Base-by-base conservation (phyloP, 2,797 vertebrate species). In the Australoheros facetus region DNA sequence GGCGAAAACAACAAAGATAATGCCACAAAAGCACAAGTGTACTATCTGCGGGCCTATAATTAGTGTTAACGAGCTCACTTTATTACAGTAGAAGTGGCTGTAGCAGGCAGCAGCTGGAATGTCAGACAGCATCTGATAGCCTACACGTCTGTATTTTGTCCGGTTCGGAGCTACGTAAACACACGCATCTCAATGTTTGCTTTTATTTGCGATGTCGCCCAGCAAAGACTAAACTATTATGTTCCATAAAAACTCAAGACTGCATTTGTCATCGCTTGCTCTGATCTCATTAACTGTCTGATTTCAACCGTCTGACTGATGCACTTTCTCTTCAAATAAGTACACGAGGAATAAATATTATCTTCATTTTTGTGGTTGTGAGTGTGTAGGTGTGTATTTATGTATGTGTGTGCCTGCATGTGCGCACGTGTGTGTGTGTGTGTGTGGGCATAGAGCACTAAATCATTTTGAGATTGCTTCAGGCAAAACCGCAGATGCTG, bases 391-490 rank as follows among this genome's bases (percentile, higher is more conserved):
- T 69, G 55, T 59, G 42, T 66, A 34, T 62, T 28, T 58, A 64
- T 57, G 37, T 11, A 10, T 10, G 37, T 54, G 21, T 56, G 72
- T 57, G 34, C 7, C 34, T 34, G 7, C 34, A 3, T 34, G 7
- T 34, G 34, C 7, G 8, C 34, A 9, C 8, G 34, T 34, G 8
- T 34, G 39, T 28, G 30, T 71, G 42, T 75, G 26, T 85, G 37
- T 74, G 26, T 26, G 26, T 26, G 26, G 60, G 26, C n/a, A 73
- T 19, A 21, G 37, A 58, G 84, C 26, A 70, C 53, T 85, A 73
- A 75, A 85, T 78, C 71, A 78, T 53, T 55, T n/a, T 78, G n/a
- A 72, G 75, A 82, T 62, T 42, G 56, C 85, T 75, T 48, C 8
- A 32, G 75, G 73, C 45, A 75, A 77, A 80, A 73, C 75, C 9